Conservation (phyloP, 2,113 vertebrate species). For the Notiomystis cincta region DNA sequence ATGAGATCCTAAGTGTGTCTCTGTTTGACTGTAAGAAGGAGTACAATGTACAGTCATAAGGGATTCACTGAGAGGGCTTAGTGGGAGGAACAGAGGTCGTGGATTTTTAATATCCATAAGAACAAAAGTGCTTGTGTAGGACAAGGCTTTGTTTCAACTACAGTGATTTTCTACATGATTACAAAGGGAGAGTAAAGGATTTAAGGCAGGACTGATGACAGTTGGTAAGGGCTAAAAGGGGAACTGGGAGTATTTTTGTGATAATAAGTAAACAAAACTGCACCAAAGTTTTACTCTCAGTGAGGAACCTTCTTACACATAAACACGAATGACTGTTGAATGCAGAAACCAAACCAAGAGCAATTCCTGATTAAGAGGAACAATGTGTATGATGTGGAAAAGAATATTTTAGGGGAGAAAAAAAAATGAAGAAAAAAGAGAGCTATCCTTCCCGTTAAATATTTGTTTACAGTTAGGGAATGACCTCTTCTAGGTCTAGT, state of each 20-base stretch:
- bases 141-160: background rate
- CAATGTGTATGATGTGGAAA: rapidly evolving
- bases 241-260: background rate
- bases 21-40: background rate
- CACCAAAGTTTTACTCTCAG: background rate
- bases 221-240: background rate
- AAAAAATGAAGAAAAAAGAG: background rate
- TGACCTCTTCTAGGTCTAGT: background rate
- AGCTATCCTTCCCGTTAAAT: background rate
- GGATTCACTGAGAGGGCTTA: background rate
- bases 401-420: background rate
- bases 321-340: background rate
- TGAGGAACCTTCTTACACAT: background rate
- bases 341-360: background rate
- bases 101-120: background rate
- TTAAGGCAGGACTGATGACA: background rate
- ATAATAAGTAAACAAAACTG: background rate
- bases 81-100: background rate
- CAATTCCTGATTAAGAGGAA: background rate
- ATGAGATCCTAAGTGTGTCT: background rate
- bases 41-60: background rate
- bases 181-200: background rate
- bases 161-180: background rate
- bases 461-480: background rate
- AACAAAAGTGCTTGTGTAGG: background rate